Conservation (phyloP, 2,113 vertebrate species). For the Malaclemys terrapin region DNA sequence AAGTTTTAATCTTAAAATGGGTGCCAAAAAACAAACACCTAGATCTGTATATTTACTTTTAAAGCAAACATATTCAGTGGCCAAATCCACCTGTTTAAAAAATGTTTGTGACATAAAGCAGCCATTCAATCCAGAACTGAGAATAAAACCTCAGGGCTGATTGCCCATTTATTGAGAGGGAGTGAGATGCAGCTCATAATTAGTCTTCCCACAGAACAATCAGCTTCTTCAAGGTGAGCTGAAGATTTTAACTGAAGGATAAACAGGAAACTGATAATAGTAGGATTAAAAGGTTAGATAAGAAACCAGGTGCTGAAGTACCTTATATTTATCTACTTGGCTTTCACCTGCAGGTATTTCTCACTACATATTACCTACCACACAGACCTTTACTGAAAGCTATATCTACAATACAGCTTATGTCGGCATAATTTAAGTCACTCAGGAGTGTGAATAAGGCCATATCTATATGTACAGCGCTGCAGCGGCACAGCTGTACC, state of each 20-base stretch:
- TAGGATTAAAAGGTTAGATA: conserved; percentile 68
- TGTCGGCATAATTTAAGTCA: too few species aligned
- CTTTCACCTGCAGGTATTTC: conserved; percentile 57
- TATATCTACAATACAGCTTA: too few species aligned
- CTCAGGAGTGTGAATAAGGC: too few species aligned
- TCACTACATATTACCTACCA: conserved; percentile 40
- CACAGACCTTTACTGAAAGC: conserved; percentile 6
- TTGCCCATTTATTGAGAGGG: not conserved
- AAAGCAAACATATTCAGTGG: not conserved
- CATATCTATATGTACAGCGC: too few species aligned
- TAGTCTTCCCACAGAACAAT: not conserved
- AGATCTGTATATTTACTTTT: not conserved
- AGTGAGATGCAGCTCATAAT: not conserved
- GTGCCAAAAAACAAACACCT: not conserved
- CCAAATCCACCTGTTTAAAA: not conserved
- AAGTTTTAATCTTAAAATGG: conserved; percentile 21
- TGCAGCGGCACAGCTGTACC: too few species aligned
- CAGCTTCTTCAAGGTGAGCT: conserved; percentile 47
- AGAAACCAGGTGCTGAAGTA: conserved; percentile 69
- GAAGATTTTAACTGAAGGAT: conserved; percentile 51
- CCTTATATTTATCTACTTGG: conserved; percentile 63
- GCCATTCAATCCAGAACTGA: not conserved
- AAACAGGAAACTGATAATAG: conserved; percentile 65
- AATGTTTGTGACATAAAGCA: not conserved
- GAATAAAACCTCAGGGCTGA: not conserved